Evolutionary conservation across 2,888 invertebrate genomes (phyloP), one percentile per base, ranked within the genome.

Genomic region (Anagyrus pseudococci): DNA sequence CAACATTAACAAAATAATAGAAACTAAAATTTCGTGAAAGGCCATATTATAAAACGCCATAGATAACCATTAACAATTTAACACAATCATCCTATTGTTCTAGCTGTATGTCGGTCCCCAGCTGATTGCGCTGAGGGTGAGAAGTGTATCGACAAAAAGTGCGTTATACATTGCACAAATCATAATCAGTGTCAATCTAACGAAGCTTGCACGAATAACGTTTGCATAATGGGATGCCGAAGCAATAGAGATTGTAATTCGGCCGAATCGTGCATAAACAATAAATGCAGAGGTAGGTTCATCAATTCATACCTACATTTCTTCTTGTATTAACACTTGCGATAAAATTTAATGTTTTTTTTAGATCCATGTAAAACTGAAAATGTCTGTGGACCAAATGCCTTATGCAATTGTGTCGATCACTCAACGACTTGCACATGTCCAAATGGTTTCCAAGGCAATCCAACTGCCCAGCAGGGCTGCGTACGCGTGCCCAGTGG

Each of bases 381-480:
- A 66, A 89, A 89, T 68, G 86, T 89, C 13, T 94, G 94, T 75
- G 94, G 94, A 8, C 89, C 93, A 1, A 95, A 95, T 78, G 91
- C 94, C 0, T 83, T 91, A 25, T 95, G 94, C 77, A 87, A 86
- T 53, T 89, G 89, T 77, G 82, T 86, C 29, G 86, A 91, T 75
- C 94, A 94, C 74, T 85, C 85, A 48, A 90, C 90, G 1, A 85
- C 86, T 55, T 96, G 96, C 77, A 86, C 87, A 66, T 94, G 96
- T 73, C 94, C 94, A 0, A 83, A 87, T 54, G 93, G 93, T 33
- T 96, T 96, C 76, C 89, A 91, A 79, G 93, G 93, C 1, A 92
- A 92, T 75, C 94, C 94, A 17, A 90, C 89, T 17, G 89, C 95
- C 0, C 90, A 94, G 77, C 93, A 94, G 81, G 94, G 94, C 4